Conservation (phyloP, 2,888 invertebrate species). For the Sycophila texana region DNA sequence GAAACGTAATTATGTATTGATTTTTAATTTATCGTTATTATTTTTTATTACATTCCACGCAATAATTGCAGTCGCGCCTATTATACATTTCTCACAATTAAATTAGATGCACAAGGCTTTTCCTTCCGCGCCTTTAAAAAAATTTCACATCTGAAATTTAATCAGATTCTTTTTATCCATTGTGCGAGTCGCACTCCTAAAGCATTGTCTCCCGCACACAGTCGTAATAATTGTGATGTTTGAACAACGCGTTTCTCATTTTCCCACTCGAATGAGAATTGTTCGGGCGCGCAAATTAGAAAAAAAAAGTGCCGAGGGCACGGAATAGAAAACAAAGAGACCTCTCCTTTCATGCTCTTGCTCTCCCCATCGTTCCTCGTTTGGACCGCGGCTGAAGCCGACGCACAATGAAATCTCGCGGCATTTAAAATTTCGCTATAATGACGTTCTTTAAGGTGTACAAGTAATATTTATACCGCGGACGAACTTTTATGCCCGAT, state of each 20-base stretch:
- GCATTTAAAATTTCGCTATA: constrained; percentile 42
- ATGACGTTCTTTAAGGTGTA: constrained; percentile 30
- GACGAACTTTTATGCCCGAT: constrained; percentile 38
- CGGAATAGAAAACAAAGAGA: constrained; percentile 44
- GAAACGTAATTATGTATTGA: too few species aligned
- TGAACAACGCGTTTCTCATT: neutral
- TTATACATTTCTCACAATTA: too few species aligned
- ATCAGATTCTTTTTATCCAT: too few species aligned
- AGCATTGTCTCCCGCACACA: too few species aligned
- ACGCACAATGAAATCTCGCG: constrained; percentile 35
- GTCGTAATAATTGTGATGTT: constrained; percentile 7
- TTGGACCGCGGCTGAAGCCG: constrained; percentile 21
- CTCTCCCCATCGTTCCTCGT: constrained; percentile 19
- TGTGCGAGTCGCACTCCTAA: too few species aligned
- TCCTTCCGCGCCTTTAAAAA: too few species aligned
- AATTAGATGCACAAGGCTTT: too few species aligned
- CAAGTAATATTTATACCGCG: constrained; percentile 38
- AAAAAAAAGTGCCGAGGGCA: constrained; percentile 2
- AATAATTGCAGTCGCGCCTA: too few species aligned
- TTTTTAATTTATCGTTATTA: too few species aligned
- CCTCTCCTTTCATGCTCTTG: constrained; percentile 12
- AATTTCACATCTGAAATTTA: too few species aligned
- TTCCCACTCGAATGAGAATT: neutral
- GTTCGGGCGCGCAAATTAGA: constrained; percentile 7
- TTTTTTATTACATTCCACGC: too few species aligned